A percentile compares a stretch with the other conserved stretches of the same genome.
These are phyloP conservation scores for Himalopsyche kuldschensis DNA, from an alignment of 2,888 invertebrate species.

Conservation along the genomic window DNA sequence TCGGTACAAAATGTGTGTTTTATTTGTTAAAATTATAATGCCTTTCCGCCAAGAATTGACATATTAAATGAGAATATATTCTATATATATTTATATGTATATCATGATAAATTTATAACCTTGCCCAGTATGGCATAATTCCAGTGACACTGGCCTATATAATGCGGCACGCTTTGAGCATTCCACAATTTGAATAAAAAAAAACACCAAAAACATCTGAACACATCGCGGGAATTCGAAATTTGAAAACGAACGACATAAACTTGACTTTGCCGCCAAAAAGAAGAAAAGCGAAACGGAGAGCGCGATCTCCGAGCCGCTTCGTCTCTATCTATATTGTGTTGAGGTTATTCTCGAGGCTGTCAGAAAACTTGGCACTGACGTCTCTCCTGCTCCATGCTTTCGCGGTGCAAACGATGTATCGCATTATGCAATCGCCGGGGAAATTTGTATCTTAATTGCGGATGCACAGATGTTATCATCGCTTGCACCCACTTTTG, in stretches of 20 bases:
- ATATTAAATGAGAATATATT: no score
- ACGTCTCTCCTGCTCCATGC: neutral
- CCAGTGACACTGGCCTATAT: conserved; percentile 11
- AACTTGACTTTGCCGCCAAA: conserved; percentile 37
- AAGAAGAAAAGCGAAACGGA: conserved; percentile 15
- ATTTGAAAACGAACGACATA: conserved; percentile 8
- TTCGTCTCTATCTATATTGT: neutral
- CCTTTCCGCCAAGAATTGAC: no score
- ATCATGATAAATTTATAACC: no score
- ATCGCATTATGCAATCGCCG: neutral
- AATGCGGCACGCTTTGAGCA: neutral
- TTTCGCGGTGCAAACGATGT: neutral
- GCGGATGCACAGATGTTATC: neutral
- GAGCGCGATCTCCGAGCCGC: neutral
- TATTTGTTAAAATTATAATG: no score
- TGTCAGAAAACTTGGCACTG: conserved; percentile 1
- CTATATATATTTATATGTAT: no score
- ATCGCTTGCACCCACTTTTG: neutral
- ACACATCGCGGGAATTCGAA: neutral
- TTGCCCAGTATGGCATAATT: neutral
- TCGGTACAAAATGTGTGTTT: no score
- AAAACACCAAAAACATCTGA: conserved; percentile 1
- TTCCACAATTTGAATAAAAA: neutral
- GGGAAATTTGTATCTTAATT: neutral
- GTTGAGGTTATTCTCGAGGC: neutral